These are phyloP conservation scores for Xerus rutilus DNA, from an alignment of 2,797 vertebrate species.

Conservation along the genomic window DNA sequence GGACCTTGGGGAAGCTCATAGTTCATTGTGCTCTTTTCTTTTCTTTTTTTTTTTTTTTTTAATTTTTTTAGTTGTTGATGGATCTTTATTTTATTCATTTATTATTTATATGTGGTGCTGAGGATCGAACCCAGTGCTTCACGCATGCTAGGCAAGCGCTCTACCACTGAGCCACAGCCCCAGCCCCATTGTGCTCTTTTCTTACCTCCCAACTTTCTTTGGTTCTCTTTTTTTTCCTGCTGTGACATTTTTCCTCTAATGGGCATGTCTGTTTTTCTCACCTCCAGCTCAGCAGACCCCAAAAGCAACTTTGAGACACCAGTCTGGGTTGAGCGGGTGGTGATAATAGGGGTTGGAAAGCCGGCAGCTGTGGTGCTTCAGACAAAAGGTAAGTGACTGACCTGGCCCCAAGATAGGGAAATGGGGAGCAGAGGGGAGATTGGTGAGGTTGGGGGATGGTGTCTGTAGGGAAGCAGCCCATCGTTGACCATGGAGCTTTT, in stretches of 20 bases:
- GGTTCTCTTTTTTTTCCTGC: neutral
- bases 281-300: slow-evolving; percentile 89
- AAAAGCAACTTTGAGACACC: slow-evolving; percentile 89
- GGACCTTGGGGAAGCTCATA: fast-evolving
- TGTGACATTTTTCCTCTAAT: neutral
- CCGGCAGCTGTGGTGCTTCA: slow-evolving; percentile 90
- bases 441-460: neutral
- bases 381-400: slow-evolving; percentile 87
- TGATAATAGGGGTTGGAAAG: slow-evolving; percentile 92
- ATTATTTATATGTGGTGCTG: too few species aligned
- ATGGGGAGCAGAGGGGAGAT: neutral
- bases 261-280: neutral
- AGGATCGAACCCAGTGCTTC: too few species aligned
- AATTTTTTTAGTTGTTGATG: too few species aligned
- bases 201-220: neutral
- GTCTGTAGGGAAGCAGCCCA: neutral
- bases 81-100: too few species aligned
- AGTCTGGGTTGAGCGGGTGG: slow-evolving; percentile 93
- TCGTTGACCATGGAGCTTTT: neutral
- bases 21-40: neutral
- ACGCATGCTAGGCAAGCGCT: too few species aligned
- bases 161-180: too few species aligned
- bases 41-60: neutral
- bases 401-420: neutral
- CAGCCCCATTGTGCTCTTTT: neutral